Conservation (phyloP, 2,797 vertebrate genomes). For the Syngnathus acus region DNA sequence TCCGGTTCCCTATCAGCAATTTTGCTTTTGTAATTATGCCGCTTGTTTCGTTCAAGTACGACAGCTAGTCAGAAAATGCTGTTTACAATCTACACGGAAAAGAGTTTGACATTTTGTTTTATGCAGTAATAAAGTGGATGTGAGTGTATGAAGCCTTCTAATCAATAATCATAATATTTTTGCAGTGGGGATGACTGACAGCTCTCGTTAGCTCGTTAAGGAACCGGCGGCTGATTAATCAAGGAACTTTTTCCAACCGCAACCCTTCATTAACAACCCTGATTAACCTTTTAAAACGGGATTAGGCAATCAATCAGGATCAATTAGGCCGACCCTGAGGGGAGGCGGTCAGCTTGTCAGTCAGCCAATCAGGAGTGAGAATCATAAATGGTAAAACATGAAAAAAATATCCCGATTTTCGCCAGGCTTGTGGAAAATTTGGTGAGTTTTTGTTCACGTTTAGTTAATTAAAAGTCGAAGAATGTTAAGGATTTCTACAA, state of each 20-base stretch:
- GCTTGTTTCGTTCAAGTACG: neutral
- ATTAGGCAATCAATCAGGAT: slow-evolving; percentile 52
- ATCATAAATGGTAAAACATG: neutral
- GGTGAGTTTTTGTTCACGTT: too few relatives aligned
- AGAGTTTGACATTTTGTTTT: too few relatives aligned
- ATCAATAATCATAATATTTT: slow-evolving; percentile 1
- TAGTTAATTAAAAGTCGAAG: neutral
- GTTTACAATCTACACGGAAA: neutral
- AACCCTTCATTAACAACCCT: slow-evolving; percentile 52
- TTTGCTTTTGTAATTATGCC: too few relatives aligned
- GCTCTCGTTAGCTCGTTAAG: slow-evolving; percentile 43
- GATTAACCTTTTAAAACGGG: slow-evolving; percentile 59
- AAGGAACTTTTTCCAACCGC: slow-evolving; percentile 44
- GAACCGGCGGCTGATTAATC: slow-evolving; percentile 49
- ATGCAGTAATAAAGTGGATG: too few relatives aligned
- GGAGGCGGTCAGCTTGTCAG: slow-evolving; percentile 39
- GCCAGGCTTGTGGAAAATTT: too few relatives aligned
- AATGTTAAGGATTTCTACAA: too few relatives aligned
- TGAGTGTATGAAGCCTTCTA: neutral
- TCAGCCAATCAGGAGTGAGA: slow-evolving; percentile 32
- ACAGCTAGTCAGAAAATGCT: neutral
- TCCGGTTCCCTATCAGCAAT: too few relatives aligned
- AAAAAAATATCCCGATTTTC: too few relatives aligned
- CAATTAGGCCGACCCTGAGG: slow-evolving; percentile 46
- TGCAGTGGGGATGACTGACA: slow-evolving; percentile 49